These are phyloP conservation scores for Crematogaster levior DNA, from an alignment of 2,888 invertebrate species.

Conservation along the genomic window DNA sequence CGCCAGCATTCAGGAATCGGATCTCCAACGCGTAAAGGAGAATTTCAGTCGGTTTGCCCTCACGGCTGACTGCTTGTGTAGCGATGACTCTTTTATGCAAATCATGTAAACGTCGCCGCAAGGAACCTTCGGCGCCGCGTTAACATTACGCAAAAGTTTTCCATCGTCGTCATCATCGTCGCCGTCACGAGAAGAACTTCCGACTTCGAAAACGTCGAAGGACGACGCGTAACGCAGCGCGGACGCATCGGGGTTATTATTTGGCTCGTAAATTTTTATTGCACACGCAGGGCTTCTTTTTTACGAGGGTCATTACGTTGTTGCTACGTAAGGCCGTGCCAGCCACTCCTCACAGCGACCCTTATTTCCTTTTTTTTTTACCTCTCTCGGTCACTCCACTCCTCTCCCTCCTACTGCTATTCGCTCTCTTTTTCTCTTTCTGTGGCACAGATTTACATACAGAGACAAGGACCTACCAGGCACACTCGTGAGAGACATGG, in stretches of 20 bases:
- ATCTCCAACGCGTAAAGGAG: conserved; percentile 15
- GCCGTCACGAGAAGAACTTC: conserved; percentile 24
- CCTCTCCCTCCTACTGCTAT: neutral
- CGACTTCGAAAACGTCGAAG: conserved; percentile 58
- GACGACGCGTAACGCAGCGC: conserved; percentile 24
- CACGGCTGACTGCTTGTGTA: conserved; percentile 15
- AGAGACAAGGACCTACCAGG: conserved; percentile 46
- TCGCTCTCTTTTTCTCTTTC: conserved; percentile 21
- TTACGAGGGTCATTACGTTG: conserved; percentile 81
- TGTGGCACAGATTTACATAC: conserved; percentile 47
- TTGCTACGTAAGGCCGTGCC: conserved; percentile 76
- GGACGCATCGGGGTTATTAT: conserved; percentile 76
- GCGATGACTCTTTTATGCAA: conserved; percentile 14
- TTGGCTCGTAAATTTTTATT: conserved; percentile 83
- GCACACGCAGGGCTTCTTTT: conserved; percentile 78
- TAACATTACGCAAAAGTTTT: conserved; percentile 40
- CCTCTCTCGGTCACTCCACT: conserved; percentile 20
- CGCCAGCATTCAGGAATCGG: neutral
- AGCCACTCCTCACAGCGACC: conserved; percentile 60
- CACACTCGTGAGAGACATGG: conserved; percentile 40
- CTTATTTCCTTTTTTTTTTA: conserved; percentile 25
- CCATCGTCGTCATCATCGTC: neutral
- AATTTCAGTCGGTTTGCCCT: conserved; percentile 3
- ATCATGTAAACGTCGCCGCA: conserved; percentile 58
- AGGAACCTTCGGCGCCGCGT: conserved; percentile 22